Evolutionary conservation across 1,140 invertebrate species (phyloP).

Genomic region (Zophobas atratus): DNA sequence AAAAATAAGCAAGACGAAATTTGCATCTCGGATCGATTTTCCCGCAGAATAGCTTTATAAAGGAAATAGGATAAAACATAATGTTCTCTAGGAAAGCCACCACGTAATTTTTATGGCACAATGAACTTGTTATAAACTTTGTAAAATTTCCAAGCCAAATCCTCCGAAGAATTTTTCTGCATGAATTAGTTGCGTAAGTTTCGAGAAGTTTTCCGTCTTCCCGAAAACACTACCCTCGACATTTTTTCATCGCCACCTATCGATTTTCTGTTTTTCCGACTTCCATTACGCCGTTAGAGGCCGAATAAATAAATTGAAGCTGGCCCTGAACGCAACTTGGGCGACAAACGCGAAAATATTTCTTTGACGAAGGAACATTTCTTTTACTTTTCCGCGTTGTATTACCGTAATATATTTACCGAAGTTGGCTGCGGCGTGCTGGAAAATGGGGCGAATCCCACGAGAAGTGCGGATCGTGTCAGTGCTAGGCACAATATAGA

Average conservation of each 20-base stretch:
- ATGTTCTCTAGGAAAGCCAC: constrained; percentile 32
- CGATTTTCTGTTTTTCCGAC: background rate
- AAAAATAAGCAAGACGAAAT: constrained; percentile 4
- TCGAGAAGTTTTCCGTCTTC: too few relatives aligned
- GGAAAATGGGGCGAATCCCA: constrained; percentile 40
- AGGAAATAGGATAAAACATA: constrained; percentile 34
- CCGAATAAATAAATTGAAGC: constrained; percentile 3
- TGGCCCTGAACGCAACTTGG: background rate
- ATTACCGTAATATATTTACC: constrained; percentile 26
- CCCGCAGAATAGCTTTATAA: constrained; percentile 5
- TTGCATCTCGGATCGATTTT: constrained; percentile 18
- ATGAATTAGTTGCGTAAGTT: constrained; percentile 33
- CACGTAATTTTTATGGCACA: constrained; percentile 37
- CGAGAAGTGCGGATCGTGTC: constrained; percentile 22
- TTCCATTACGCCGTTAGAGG: background rate
- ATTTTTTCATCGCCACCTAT: too few relatives aligned
- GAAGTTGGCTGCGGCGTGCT: constrained; percentile 35
- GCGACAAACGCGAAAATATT: constrained; percentile 27
- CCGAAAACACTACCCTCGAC: too few relatives aligned
- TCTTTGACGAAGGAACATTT: constrained; percentile 29
- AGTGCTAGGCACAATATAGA: constrained; percentile 45
- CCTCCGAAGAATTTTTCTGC: constrained; percentile 29
- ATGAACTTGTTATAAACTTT: constrained; percentile 36
- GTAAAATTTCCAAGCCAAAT: constrained; percentile 31
- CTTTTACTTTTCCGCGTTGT: constrained; percentile 37